Conservation (phyloP, 1,140 invertebrate species). For the Gyrodactylus salaris region DNA sequence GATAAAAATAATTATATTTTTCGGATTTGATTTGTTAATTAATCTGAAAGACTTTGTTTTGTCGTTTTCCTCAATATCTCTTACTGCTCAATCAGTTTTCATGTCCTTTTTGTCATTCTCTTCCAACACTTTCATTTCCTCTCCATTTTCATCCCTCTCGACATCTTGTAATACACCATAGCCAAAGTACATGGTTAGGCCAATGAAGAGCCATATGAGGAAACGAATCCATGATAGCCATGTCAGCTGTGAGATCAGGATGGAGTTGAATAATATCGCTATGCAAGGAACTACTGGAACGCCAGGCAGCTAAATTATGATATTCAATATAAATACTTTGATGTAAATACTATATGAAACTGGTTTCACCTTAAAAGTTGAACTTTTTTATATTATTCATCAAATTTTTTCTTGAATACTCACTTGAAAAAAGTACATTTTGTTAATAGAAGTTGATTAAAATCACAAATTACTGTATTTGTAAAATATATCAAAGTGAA, state of each 20-base stretch:
- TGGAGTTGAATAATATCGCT: background rate
- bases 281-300: conserved; percentile 1
- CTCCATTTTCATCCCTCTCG: background rate
- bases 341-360: background rate
- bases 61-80: no score
- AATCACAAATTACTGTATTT: no score
- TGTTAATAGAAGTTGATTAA: no score
- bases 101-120: background rate
- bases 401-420: no score
- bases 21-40: no score
- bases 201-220: conserved; percentile 7
- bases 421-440: no score
- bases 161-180: conserved; percentile 3
- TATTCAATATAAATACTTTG: background rate
- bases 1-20: no score
- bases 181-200: conserved; percentile 8
- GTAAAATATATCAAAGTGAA: no score
- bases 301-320: background rate
- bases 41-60: no score
- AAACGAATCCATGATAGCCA: conserved; percentile 8
- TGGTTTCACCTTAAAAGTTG: no score
- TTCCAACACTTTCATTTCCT: background rate
- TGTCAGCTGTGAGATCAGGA: conserved; percentile 7
- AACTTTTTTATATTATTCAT: no score
- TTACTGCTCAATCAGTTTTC: conserved; percentile 1